These are phyloP conservation scores for Euplexia lucipara DNA, from an alignment of 2,888 invertebrate genomes.

Conservation along the genomic window DNA sequence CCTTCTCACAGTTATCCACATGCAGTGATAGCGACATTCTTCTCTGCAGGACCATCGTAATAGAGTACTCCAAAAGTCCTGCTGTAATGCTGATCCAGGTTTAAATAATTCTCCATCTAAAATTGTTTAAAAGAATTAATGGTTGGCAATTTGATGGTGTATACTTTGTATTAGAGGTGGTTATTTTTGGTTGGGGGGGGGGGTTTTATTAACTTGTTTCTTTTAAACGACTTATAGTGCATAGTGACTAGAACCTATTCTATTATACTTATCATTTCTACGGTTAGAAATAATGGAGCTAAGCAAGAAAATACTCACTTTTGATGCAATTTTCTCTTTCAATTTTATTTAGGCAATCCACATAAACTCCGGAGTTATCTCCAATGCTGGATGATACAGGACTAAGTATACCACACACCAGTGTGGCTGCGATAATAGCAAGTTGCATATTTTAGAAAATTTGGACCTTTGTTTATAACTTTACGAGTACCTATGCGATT, in stretches of 20 bases:
- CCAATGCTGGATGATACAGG: conserved; percentile 80
- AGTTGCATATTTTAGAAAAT: conserved; percentile 41
- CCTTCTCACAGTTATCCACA: conserved; percentile 97
- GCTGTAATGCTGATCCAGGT: conserved; percentile 60
- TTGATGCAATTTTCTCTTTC: conserved; percentile 85
- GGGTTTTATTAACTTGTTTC: neutral
- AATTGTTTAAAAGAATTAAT: neutral
- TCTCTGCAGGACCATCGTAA: conserved; percentile 96
- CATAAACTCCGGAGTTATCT: conserved; percentile 90
- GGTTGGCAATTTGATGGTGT: neutral
- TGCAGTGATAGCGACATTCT: conserved; percentile 97
- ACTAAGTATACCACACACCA: conserved; percentile 58
- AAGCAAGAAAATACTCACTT: conserved; percentile 76
- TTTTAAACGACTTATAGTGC: neutral
- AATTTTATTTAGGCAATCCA: conserved; percentile 89
- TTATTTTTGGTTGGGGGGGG: neutral
- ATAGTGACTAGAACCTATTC: neutral
- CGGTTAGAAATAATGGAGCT: neutral
- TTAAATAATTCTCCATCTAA: conserved; percentile 67
- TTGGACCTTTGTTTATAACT: neutral
- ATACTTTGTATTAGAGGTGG: neutral
- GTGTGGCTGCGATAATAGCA: conserved; percentile 13
- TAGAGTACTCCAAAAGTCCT: conserved; percentile 77
- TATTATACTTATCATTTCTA: neutral
- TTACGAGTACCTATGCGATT: neutral